Evolutionary conservation across 2,888 invertebrate species (phyloP).

Genomic region (Pyrrhosoma nymphula): DNA sequence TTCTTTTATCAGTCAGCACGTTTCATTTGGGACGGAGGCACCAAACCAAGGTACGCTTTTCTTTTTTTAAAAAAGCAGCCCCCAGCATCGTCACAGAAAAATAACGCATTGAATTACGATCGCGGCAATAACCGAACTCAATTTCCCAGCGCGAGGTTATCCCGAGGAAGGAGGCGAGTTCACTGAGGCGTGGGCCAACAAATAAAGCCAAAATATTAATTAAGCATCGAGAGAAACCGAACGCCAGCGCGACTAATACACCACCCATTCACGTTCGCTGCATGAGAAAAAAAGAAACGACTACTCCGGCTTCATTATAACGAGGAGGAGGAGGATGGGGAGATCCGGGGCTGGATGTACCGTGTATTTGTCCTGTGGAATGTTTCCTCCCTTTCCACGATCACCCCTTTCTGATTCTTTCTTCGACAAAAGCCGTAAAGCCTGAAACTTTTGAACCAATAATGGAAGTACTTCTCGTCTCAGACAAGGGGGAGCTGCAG

Average conservation of each 20-base stretch:
- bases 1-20: background rate
- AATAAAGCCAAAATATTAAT: slow-evolving; percentile 36
- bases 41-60: background rate
- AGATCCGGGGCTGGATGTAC: background rate
- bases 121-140: slow-evolving; percentile 9
- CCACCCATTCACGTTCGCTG: background rate
- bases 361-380: slow-evolving; percentile 5
- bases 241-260: background rate
- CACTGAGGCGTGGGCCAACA: background rate
- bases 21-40: background rate
- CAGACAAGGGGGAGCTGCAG: background rate
- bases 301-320: background rate
- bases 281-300: background rate
- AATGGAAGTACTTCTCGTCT: background rate
- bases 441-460: background rate
- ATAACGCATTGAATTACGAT: background rate
- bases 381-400: background rate
- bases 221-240: background rate
- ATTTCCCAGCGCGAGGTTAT: background rate
- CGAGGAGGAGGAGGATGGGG: background rate
- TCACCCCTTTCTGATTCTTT: background rate
- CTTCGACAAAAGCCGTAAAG: background rate
- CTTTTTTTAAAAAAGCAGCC: background rate
- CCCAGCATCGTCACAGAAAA: background rate
- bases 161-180: background rate